These are phyloP conservation scores for Drosophila pruinosa DNA, from an alignment of 1,140 invertebrate species.

Conservation along the genomic window DNA sequence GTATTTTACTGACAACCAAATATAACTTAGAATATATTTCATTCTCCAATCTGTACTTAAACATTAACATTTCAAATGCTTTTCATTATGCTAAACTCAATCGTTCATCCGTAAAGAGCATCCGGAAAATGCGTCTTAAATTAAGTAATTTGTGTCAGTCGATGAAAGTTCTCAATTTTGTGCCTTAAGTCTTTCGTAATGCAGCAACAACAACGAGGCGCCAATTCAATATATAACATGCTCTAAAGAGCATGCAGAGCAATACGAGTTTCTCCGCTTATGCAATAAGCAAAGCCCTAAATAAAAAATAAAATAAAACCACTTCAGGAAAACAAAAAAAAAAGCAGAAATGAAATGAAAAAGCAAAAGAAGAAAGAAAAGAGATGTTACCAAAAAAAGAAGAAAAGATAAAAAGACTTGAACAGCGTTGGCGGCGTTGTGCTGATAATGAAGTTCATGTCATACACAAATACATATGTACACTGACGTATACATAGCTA, in stretches of 20 bases:
- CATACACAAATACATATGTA: constrained; percentile 33
- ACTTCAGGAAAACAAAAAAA: constrained; percentile 65
- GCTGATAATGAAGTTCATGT: constrained; percentile 79
- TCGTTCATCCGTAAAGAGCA: not conserved
- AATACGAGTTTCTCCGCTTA: constrained; percentile 78
- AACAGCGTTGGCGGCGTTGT: constrained; percentile 43
- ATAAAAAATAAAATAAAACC: constrained; percentile 78
- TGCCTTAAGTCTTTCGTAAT: constrained; percentile 61
- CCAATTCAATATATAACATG: constrained; percentile 62
- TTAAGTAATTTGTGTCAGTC: constrained; percentile 62
- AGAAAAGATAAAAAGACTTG: constrained; percentile 17
- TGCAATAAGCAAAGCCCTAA: constrained; percentile 76
- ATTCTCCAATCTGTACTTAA: not conserved
- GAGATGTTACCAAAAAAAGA: constrained; percentile 69
- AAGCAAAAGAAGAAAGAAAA: constrained; percentile 43
- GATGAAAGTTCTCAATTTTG: constrained; percentile 73
- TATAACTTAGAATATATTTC: not conserved
- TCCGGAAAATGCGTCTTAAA: constrained; percentile 27
- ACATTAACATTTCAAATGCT: too few relatives aligned
- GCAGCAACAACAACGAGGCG: not conserved
- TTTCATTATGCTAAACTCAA: not conserved
- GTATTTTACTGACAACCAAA: too few relatives aligned
- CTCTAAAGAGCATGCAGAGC: constrained; percentile 69
- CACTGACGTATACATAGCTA: constrained; percentile 10
- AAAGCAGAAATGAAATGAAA: constrained; percentile 16